Evolutionary conservation across 1,140 invertebrate genomes (phyloP), one percentile per base, ranked within the genome.

Genomic region (Papilio dardanus): DNA sequence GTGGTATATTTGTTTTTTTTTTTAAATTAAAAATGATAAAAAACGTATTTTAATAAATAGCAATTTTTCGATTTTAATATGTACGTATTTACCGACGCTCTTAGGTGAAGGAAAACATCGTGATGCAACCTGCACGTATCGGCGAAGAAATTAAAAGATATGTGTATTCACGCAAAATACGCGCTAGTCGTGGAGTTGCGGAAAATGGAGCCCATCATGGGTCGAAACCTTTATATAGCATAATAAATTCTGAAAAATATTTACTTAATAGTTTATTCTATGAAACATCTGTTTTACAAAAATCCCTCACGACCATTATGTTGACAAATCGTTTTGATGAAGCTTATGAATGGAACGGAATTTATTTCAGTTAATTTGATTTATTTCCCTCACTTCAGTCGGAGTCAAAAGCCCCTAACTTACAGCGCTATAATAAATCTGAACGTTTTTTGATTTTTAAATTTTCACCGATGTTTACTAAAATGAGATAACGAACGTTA

Each of bases 281-380:
- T 46, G 19, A 19, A 62, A 62, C 54, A 5, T 30, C 10, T 62
- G 10, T 58, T 58, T 28, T 14, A 58, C 8, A 62, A 62, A 62
- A 62, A 37, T 28, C 14, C 21, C 24, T 62, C 24, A 62, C 54
- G 10, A 12, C 24, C 54, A 58, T 62, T 62, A 62, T 28, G 24
- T 62, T 62, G 54, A 62, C 54, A 62, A 62, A 62, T 62, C 54
- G 54, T 14, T 62, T 28, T 30, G 54, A 62, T 62, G 24, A 62
- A 62, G 54, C 54, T 62, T 62, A 28, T 62, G 54, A 62, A 62
- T 62, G 54, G 54, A 62, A 62, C 21, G 24, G 54, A 62, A 62
- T 62, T 62, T 62, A 62, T 62, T 62, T 28, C 54, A 62, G 54
- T 62, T 62, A 62, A 62, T 62, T 62, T 62, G 54, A 62, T 62